Base-by-base conservation (phyloP, 1,140 invertebrate genomes). In the Hetaerina americana region DNA sequence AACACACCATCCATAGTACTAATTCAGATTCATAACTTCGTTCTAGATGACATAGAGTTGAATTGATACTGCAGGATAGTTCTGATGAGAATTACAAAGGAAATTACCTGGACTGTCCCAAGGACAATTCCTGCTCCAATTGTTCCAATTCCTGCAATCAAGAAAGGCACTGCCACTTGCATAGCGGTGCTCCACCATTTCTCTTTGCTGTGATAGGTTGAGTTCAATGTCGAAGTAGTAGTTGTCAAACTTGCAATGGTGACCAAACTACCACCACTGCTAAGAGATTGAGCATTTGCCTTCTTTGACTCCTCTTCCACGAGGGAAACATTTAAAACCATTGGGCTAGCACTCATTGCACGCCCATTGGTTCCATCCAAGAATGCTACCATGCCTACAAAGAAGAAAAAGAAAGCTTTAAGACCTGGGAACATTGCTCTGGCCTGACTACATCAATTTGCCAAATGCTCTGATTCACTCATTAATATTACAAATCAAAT, bases 131-230 rank as follows among this genome's bases (percentile, higher is more conserved):
- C 94, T 76, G 94, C 94, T 3, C 92, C 93, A 68, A 98, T 97
- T 75, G 95, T 98, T 5, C 96, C 96, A 76, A 95, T 87, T 49
- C 95, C 95, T 67, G 95, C 95, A 66, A 98, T 90, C 77, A 96
- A 88, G 81, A 96, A 98, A 0, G 96, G 96, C 72, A 97, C 88
- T n/a, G 92, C 88, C 0, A 98, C 92, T 82, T 98, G 92, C 73
- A 94, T 79, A 68, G 89, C 80, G 26, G 92, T 93, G 6, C 85
- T 86, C 77, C 87, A 88, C 87, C 90, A 92, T 82, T 84, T 87
- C 78, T 94, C 92, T 72, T 87, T 75, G 0, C 26, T 24, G n/a
- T 40, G 27, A 10, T 68, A n/a, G 2, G 40, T 18, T 18, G 40
- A 57, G 15, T n/a, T n/a, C 22, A 18, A 12, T 18, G 15, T 57